These are phyloP conservation scores for Gavialis gangeticus DNA, from an alignment of 2,113 vertebrate species.

Conservation along the genomic window DNA sequence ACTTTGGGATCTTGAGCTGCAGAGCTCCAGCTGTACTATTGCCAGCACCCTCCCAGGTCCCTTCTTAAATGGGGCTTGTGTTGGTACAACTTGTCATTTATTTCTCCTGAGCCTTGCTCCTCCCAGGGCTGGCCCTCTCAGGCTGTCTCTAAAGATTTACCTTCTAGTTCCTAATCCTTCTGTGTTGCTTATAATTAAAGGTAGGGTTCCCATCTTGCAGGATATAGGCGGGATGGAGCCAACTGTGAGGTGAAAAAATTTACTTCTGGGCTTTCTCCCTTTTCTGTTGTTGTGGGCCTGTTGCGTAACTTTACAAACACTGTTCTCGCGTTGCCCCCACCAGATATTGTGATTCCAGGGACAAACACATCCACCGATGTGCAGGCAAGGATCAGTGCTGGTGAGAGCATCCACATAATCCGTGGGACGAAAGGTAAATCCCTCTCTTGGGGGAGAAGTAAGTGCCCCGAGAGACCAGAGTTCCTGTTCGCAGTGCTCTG, in stretches of 20 bases:
- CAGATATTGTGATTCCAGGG: constrained; percentile 99
- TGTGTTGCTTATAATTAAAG: neutral
- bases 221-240: neutral
- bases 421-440: constrained; percentile 94
- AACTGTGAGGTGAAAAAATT: neutral
- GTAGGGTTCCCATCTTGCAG: neutral
- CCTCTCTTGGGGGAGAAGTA: neutral
- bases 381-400: constrained; percentile 95
- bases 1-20: neutral
- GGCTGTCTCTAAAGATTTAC: neutral
- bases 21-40: neutral
- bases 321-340: constrained; percentile 46
- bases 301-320: neutral
- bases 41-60: fast-evolving
- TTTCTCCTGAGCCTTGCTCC: neutral
- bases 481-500: neutral
- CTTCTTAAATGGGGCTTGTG: neutral
- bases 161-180: neutral
- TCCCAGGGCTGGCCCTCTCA: neutral
- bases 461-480: neutral
- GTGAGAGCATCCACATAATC: constrained; percentile 97
- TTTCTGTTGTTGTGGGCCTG: neutral
- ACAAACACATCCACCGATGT: constrained; percentile 95
- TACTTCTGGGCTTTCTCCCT: neutral
- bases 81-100: neutral